Evolutionary conservation across 2,113 vertebrate species (phyloP), one percentile per base, ranked within the genome.

Genomic region (Xiphophorus hellerii): DNA sequence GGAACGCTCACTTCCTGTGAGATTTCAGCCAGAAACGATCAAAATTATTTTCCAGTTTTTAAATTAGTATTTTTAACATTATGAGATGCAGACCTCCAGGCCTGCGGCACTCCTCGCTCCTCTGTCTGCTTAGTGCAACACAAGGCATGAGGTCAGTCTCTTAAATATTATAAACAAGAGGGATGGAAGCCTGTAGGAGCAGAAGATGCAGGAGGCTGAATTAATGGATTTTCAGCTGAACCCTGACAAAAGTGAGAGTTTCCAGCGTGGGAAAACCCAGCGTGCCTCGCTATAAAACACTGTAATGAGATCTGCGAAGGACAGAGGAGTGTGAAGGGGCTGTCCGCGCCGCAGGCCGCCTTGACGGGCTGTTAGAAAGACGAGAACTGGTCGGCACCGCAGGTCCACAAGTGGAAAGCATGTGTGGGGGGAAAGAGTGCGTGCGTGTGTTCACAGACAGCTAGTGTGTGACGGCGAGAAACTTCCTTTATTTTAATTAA

Each of bases 281-380:
- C 73, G 81, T 81, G 81, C 84, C 87, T 51, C 81, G 69, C 61
- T 74, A 48, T 73, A 88, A 78, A 14, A 77, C 77, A 81, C 30
- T 33, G 90, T 87, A 88, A 89, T 83, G 84, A 89, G 85, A 92
- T 92, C 87, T 86, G 75, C 85, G 83, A 69, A 33, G 79, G 81
- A 71, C 76, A 69, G 69, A 63, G 48, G 77, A 83, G 88, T 88
- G 87, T 85, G 82, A 91, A 87, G 58, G 80, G 86, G 74, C 74
- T 79, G 87, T 85, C 73, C 76, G 67, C 78, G 61, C 85, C 72
- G 76, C 73, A 86, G 76, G 78, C 70, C 66, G 76, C 70, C 78
- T 87, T 86, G 78, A 86, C 74, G 83, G 54, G 78, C 90, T 82
- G 88, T 84, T 73, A 87, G 88, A 92, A 90, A 91, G 88, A 90